These are phyloP conservation scores for Cacajao melanocephalus DNA, from an alignment of 2,797 vertebrate species.

Conservation along the genomic window DNA sequence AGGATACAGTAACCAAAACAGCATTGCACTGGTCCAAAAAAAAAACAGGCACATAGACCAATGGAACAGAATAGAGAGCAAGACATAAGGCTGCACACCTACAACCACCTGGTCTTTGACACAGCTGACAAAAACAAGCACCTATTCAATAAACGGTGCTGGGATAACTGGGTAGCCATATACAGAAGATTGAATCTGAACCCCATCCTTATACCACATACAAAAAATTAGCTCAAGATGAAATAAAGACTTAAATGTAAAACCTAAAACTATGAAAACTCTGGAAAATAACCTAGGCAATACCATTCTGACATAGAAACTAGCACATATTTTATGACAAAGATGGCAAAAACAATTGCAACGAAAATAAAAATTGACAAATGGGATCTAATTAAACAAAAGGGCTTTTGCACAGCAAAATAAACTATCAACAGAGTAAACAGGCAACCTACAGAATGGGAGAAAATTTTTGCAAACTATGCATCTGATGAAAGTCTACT, in stretches of 20 bases:
- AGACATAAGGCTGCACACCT: not conserved
- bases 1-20: not conserved
- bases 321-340: not conserved
- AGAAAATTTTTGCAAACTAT: not conserved
- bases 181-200: not conserved
- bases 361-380: not conserved
- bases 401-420: not conserved
- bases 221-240: not conserved
- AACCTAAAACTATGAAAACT: not conserved
- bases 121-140: not conserved
- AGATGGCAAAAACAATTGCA: not conserved
- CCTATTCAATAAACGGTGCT: not conserved
- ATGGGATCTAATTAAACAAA: not conserved
- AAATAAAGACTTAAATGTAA: not conserved
- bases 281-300: not conserved
- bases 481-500: not conserved
- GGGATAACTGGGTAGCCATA: not conserved
- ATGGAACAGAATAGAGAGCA: not conserved
- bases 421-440: not conserved
- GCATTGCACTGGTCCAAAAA: not conserved
- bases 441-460: not conserved
- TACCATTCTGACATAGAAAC: not conserved
- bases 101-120: not conserved
- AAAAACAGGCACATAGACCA: not conserved
- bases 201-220: not conserved